A percentile compares a stretch with the other conserved stretches of the same genome.
Evolutionary conservation across 2,113 vertebrate genomes (phyloP).

Genomic region (Microcebus murinus): DNA sequence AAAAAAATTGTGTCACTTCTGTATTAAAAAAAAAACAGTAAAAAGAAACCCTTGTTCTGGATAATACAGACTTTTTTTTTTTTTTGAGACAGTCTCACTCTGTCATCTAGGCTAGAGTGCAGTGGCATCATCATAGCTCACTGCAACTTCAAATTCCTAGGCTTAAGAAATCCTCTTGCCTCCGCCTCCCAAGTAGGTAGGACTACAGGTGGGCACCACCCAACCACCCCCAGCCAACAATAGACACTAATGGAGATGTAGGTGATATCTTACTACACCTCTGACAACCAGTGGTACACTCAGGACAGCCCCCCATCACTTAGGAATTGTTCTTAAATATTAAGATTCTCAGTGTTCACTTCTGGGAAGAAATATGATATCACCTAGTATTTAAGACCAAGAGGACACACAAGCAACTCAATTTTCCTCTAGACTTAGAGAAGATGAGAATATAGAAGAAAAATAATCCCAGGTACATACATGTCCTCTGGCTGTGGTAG

Average conservation of each 20-base stretch:
- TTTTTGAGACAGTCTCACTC: too few species aligned
- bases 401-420: constrained; percentile 2
- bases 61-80: neutral
- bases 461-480: constrained; percentile 83
- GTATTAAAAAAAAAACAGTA: constrained; percentile 14
- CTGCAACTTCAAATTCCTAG: too few species aligned
- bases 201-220: too few species aligned
- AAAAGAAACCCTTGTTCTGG: neutral
- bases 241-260: neutral
- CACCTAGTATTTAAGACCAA: neutral
- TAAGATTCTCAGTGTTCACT: neutral
- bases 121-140: too few species aligned
- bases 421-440: constrained; percentile 16
- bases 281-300: neutral
- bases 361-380: neutral
- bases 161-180: too few species aligned
- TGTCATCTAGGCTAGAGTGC: too few species aligned
- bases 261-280: neutral
- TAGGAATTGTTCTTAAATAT: constrained; percentile 11
- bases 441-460: neutral
- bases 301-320: neutral
- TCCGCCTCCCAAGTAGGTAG: too few species aligned
- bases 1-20: neutral
- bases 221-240: neutral
- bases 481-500: constrained; percentile 91